Evolutionary conservation across 2,113 vertebrate species (phyloP), one percentile per base, ranked within the genome.

Genomic region (Hypanus sabinus): DNA sequence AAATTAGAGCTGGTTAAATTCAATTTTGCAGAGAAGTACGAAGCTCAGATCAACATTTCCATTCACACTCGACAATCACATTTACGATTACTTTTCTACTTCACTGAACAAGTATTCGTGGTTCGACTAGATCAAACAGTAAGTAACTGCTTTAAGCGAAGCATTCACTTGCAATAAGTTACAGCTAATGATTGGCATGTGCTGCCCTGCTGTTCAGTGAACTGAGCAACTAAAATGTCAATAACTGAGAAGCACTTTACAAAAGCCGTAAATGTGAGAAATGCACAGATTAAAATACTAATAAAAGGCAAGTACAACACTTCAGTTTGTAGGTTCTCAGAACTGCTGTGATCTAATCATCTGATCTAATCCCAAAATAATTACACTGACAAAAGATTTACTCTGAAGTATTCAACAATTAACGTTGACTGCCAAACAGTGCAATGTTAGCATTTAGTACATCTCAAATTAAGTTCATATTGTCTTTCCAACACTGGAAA

Each of bases 81-180:
- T 38, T 91, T 70, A 91, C 68, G 10, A 91, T 91, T 70, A 70
- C 46, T 87, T 76, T 85, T 91, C 62, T 22, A 70, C 65, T 33
- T 91, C 68, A 70, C 2, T 70, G 68, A 70, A 70, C 68, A 62
- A 27, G 27, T 68, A 90, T 68, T 90, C 87, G 12, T 62, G 57
- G 55, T 90, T 12, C 57, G 62, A 90, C 85, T 65, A 65, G n/a
- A 90, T 90, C 85, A 68, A n/a, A 90, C 30, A 33, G 65, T 65
- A 68, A 90, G 62, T 62, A 87, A 87, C 60, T 87, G 24, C 18
- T 60, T 87, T 87, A 62, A 30, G 57, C 87, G 33, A 90, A 36
- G 33, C 65, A 20, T 33, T n/a, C 60, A 60, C 24, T 38, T 60
- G 30, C 83, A 88, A 18, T 30, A 33, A 65, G 30, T 68, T 36